Evolutionary conservation across 2,797 vertebrate genomes (phyloP), one percentile per base, ranked within the genome.

Genomic region (Sebastiscus tertius): DNA sequence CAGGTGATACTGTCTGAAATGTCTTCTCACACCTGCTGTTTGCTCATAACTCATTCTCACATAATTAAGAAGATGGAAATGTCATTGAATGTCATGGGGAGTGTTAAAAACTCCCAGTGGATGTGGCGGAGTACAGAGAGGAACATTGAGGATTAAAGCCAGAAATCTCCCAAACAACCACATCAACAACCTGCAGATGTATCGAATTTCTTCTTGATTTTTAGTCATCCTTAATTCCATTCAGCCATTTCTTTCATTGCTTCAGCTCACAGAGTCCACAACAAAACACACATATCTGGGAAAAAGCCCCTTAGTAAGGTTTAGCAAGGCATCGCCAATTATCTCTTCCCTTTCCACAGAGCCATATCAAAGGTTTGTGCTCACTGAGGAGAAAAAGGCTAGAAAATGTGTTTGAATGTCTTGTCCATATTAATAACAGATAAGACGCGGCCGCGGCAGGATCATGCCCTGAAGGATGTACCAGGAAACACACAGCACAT

Each of bases 361-460:
- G 76, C 60, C 36, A 20, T 75, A 86, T 80, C 61, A 78, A 84
- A 81, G 80, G 72, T 78, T 74, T 77, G 34, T 61, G 72, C 83
- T 84, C 70, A 72, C 42, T 27, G 65, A 77, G 54, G 74, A 81
- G 84, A 81, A 81, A 65, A 83, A 84, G 61, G 65, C 18, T 33
- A 78, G 58, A 60, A 81, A 77, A 77, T 63, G 73, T 61, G 60
- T 77, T 82, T 72, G 65, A 78, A 81, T 77, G 36, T 76, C 70
- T 87, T 29, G 24, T 79, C 70, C 79, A 80, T 84, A 77, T 91
- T 88, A 88, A 86, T 85, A 85, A 75, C 75, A 69, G 80, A 87
- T 87, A 79, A 88, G 80, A 84, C 71, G 58, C 18, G 46, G 22
- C 67, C 2, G 61, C 22, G 36, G 75, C 60, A 16, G 74, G 68